phyloP scores from a whole-genome alignment of 2,113 vertebrate species.

The Stegastes partitus region DNA sequence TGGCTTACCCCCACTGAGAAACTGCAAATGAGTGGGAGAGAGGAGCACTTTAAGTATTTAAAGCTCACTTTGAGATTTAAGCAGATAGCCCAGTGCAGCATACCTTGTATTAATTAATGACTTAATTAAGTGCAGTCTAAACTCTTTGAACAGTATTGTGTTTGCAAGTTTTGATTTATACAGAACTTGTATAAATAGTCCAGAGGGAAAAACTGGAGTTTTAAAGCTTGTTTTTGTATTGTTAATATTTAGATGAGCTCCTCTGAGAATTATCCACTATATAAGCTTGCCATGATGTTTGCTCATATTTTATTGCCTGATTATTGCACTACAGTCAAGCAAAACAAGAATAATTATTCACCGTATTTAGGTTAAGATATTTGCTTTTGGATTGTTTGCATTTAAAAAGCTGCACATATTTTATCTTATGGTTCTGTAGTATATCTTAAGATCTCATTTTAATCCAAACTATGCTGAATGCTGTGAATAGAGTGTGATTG shows the following conservation, averaged over 20 bases:
- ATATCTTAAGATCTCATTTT: background rate
- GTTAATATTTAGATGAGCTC: conserved; percentile 3
- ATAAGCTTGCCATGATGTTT: no score
- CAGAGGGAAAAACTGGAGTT: background rate
- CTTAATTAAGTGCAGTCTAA: conserved; percentile 10
- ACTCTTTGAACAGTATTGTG: conserved; percentile 5
- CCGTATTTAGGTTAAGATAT: background rate
- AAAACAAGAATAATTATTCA: background rate
- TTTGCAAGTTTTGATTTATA: conserved; percentile 9
- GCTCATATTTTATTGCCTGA: no score
- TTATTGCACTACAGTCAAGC: background rate
- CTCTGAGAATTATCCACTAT: background rate
- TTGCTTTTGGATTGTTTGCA: background rate
- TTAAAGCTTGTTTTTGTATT: background rate
- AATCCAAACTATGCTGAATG: no score
- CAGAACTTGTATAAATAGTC: conserved; percentile 11
- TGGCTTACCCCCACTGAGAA: conserved; percentile 9
- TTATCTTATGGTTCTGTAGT: background rate
- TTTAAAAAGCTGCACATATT: background rate
- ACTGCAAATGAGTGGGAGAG: conserved; percentile 6
- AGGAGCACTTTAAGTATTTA: conserved; percentile 36
- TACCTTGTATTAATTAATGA: conserved; percentile 7
- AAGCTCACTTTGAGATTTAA: conserved; percentile 14
- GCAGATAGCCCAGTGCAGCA: background rate
- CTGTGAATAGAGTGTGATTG: no score